Base-by-base conservation (phyloP, 2,888 invertebrate species). In the Sinohyriopsis cumingii region DNA sequence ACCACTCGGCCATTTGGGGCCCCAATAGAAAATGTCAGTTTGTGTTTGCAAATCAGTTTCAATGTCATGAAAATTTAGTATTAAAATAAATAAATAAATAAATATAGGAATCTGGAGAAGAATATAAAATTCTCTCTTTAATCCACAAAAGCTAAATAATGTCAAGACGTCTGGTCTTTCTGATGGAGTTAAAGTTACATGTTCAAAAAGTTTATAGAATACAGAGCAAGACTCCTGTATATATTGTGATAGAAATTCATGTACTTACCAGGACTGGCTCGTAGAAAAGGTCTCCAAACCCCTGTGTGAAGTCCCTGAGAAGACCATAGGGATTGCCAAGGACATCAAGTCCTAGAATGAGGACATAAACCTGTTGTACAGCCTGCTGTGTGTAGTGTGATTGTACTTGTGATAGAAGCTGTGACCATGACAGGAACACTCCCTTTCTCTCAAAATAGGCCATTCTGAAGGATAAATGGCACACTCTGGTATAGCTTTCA, bases 281-380 rank as follows among this genome's bases (percentile, higher is more conserved):
- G 86, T 93, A 93, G 86, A 92, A 92, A 73, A 92, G 92, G 71
- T 93, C 92, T 71, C 92, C 92, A 53, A 93, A 88, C 1, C 92
- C 93, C 75, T 91, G 91, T 1, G 92, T 92, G 83, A 93, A 93
- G 88, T 93, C 93, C 59, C 92, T 92, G 18, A 93, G 91, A n/a
- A 92, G 90, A 20, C 93, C 90, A 86, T 94, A 95, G 0, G 95
- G 95, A 90, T 95, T 95, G 9, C 95, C 94, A 25, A 95, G 92
- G 53, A 95, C 94, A 84, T 95, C 94, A 55, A 95, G 90, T 0
- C 95, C 95, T 24, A 95, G 91, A 1, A 95, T 93, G 75, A 95
- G 91, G 0, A 95, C 95, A 84, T 95, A 94, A 86, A 94, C 94
- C 90, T 95, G 95, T 86, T 95, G 95, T 68, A 95, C 91, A 77